These are phyloP conservation scores for Pseudomyrmex flavicornis DNA, from an alignment of 1,140 invertebrate genomes.

Conservation along the genomic window DNA sequence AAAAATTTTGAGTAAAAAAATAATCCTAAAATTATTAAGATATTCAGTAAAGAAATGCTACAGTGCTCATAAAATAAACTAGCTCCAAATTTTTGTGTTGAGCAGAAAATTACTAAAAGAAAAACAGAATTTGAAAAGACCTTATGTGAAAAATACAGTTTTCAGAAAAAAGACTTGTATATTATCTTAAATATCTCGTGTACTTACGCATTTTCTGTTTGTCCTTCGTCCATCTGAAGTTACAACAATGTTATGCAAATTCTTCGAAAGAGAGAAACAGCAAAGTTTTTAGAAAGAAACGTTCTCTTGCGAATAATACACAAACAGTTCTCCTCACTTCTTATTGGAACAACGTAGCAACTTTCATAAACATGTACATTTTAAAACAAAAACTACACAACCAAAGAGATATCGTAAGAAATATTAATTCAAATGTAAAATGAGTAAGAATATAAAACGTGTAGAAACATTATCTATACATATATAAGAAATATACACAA, in stretches of 20 bases:
- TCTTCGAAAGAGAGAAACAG: not conserved
- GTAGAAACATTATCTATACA: too few relatives aligned
- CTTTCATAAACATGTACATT: too few relatives aligned
- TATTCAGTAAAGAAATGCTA: too few relatives aligned
- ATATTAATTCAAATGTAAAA: too few relatives aligned
- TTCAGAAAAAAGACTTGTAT: not conserved
- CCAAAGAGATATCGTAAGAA: too few relatives aligned
- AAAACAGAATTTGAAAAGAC: not conserved
- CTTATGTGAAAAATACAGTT: not conserved
- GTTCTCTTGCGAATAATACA: not conserved
- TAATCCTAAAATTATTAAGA: too few relatives aligned
- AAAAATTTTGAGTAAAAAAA: not conserved
- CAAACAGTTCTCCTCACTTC: not conserved
- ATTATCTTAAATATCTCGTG: not conserved
- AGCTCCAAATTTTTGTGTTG: not conserved
- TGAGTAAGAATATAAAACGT: too few relatives aligned
- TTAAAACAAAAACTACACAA: too few relatives aligned
- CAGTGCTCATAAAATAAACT: not conserved
- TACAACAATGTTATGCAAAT: not conserved
- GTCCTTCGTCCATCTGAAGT: constrained; percentile 60
- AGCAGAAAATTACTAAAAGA: not conserved
- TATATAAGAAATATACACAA: too few relatives aligned
- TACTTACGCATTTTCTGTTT: constrained; percentile 54
- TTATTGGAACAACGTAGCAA: too few relatives aligned
- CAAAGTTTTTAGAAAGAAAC: not conserved